phyloP scores from a whole-genome alignment of 2,888 invertebrate species.

The Tethea ocularis region DNA sequence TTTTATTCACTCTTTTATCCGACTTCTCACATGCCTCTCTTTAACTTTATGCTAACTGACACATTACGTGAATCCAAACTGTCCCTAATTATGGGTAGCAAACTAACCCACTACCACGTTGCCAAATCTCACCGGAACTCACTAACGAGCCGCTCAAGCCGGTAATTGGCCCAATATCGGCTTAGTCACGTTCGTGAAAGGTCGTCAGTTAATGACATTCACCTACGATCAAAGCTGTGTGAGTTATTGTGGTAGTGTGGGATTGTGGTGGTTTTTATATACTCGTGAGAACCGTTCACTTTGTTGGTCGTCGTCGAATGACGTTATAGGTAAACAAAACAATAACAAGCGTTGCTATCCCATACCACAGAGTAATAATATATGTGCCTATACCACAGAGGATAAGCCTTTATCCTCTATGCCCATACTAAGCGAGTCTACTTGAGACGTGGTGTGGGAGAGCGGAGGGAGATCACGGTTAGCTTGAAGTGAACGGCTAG shows the following conservation, averaged over 20 bases:
- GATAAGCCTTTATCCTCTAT: no score
- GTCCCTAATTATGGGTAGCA: slow-evolving; percentile 36
- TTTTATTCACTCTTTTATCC: background rate
- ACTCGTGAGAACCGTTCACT: background rate
- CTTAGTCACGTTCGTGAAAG: slow-evolving; percentile 56
- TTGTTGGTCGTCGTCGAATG: no score
- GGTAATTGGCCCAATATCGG: slow-evolving; percentile 61
- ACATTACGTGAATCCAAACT: slow-evolving; percentile 6
- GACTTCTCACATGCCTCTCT: background rate
- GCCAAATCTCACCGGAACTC: slow-evolving; percentile 35
- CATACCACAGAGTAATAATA: no score
- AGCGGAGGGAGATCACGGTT: no score
- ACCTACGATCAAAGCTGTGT: slow-evolving; percentile 27
- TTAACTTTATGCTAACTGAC: slow-evolving; percentile 18
- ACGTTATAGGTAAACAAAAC: no score
- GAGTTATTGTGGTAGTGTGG: slow-evolving; percentile 17
- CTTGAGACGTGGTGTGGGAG: no score
- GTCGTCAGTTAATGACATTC: slow-evolving; percentile 58
- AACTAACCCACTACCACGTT: slow-evolving; percentile 32
- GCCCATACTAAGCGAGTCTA: no score
- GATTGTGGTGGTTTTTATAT: background rate
- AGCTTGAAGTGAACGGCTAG: no score
- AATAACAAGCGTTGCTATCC: no score
- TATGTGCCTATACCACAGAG: no score
- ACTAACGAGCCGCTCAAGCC: slow-evolving; percentile 49